Conservation (phyloP, 1,140 invertebrate genomes). For the Brachionus paranguensis region DNA sequence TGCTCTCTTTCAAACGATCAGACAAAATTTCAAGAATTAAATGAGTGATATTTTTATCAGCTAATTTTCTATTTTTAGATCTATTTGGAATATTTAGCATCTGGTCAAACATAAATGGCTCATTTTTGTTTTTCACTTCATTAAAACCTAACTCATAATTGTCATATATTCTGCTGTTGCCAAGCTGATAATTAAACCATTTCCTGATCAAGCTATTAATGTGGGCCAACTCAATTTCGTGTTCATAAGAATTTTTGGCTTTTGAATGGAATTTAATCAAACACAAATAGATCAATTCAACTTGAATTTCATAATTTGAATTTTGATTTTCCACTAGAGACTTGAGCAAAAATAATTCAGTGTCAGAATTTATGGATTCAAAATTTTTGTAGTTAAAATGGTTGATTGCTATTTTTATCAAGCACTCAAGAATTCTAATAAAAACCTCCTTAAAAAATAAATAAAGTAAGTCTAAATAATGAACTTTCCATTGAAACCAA, state of each 20-base stretch:
- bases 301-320: neutral
- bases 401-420: neutral
- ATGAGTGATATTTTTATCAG: neutral
- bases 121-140: neutral
- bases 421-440: neutral
- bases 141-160: neutral
- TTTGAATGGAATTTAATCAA: neutral
- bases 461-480: neutral
- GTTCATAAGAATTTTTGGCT: neutral
- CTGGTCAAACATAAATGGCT: neutral
- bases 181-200: neutral
- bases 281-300: neutral
- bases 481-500: neutral
- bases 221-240: neutral
- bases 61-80: neutral
- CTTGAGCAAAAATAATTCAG: neutral
- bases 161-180: neutral
- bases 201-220: neutral
- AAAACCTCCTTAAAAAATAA: neutral
- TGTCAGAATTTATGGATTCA: neutral
- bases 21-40: neutral
- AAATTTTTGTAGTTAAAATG: neutral
- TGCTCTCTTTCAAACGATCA: neutral
- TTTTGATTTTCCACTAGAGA: neutral
- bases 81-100: neutral